Base-by-base conservation (phyloP, 2,888 invertebrate genomes). In the Temnothorax rugatulus region DNA sequence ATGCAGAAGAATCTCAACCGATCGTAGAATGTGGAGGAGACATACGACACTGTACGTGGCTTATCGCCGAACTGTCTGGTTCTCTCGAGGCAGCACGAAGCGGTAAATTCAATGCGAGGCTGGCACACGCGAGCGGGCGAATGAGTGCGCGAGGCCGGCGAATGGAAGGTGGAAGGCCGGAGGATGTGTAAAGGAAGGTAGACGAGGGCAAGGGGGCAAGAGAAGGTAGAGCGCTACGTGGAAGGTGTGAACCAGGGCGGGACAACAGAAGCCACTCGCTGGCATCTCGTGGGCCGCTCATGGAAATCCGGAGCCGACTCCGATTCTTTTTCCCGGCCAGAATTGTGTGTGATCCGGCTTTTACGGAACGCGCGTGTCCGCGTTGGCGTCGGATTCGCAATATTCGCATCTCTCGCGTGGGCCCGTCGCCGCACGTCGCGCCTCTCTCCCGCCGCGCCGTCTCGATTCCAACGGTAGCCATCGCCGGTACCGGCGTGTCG, bases 301-400 rank as follows among this genome's bases (percentile, higher is more conserved):
- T 91, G 90, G 87, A 90, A 91, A 90, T 90, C 84, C 76, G 83
- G 85, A 69, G 85, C 77, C 81, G 84, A 75, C 73, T 82, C 69
- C 69, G 81, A 84, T 59, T 79, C 74, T 85, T 86, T 87, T 64
- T 47, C 13, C 82, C 54, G 41, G 75, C 52, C 88, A 84, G 86
- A 91, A 89, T 91, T 91, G 87, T 84, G 90, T 91, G 87, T 84
- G 90, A 91, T 89, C 85, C 83, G 61, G 84, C 83, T 84, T 66
- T 63, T n/a, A 29, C 9, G 74, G 79, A 69, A 82, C 34, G 29
- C 18, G 38, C 9, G 59, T 9, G 50, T 8, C 52, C 69, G 91
- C 90, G 90, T 90, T 91, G 90, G 90, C 90, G 90, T 79, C 73
- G 83, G 82, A 77, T 74, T 76, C 83, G 82, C 83, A 29, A 29